Conservation (phyloP, 2,797 vertebrate species). For the Myiotriccus ornatus region DNA sequence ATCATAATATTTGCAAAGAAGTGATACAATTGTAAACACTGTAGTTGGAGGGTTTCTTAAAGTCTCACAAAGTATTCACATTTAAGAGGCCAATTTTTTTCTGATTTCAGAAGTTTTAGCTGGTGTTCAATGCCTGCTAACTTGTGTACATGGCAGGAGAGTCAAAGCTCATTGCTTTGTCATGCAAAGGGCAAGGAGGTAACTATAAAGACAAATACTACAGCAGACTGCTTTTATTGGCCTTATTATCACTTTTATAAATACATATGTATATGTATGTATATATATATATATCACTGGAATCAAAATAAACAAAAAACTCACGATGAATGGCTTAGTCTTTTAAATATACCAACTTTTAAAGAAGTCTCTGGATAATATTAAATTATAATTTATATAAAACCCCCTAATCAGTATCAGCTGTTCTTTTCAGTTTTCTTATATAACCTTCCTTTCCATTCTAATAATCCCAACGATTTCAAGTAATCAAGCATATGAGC, state of each 20-base stretch:
- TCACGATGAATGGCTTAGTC: not conserved
- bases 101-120: not conserved
- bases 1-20: not conserved
- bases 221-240: not conserved
- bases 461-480: slow-evolving; percentile 1
- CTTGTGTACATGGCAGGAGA: not conserved
- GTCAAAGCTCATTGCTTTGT: not conserved
- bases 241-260: not conserved
- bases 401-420: not conserved
- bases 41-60: not conserved
- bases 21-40: rapidly evolving
- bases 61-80: not conserved
- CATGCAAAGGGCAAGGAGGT: not conserved
- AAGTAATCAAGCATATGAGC: not conserved
- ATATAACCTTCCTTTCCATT: not conserved
- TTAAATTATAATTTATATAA: not conserved
- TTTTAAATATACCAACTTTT: not conserved
- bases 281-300: not conserved
- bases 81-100: not conserved
- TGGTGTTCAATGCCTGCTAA: not conserved
- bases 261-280: no score
- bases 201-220: not conserved
- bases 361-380: not conserved
- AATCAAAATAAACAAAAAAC: not conserved
- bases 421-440: not conserved